Evolutionary conservation across 2,888 invertebrate species (phyloP).

Genomic region (Hermodice carunculata): DNA sequence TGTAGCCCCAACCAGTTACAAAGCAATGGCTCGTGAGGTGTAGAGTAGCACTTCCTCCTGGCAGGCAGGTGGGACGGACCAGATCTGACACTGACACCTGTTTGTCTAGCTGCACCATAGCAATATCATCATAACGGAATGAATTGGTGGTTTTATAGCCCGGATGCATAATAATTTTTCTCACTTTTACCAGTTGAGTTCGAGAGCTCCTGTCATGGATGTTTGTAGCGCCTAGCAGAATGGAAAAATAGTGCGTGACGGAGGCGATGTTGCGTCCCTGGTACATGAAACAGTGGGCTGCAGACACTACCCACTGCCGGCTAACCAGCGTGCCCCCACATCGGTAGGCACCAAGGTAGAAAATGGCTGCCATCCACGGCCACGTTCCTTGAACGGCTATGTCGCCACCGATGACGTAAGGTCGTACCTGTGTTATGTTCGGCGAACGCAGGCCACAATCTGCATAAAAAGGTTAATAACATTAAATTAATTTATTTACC

Average conservation of each 20-base stretch:
- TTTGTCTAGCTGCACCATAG: neutral
- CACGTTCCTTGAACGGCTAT: neutral
- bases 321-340: conserved; percentile 4
- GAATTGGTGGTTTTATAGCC: too few species aligned
- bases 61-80: conserved; percentile 58
- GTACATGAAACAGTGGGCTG: conserved; percentile 11
- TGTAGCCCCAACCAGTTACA: conserved; percentile 4
- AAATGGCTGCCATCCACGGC: conserved; percentile 11
- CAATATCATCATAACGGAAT: too few species aligned
- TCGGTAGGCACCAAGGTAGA: neutral
- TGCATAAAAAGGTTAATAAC: neutral
- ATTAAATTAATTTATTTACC: neutral
- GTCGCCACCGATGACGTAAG: neutral
- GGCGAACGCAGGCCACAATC: neutral
- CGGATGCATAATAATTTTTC: too few species aligned
- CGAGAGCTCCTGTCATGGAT: too few species aligned
- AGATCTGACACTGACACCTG: conserved; percentile 26
- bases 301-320: neutral
- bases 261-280: too few species aligned
- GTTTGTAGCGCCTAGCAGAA: too few species aligned
- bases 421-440: neutral
- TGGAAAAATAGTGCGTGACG: too few species aligned
- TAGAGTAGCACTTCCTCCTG: conserved; percentile 40
- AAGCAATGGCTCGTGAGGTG: conserved; percentile 44
- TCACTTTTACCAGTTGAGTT: too few species aligned